Percentiles rank a stretch among this genome's conserved stretches.
phyloP scores from a whole-genome alignment of 2,113 vertebrate genomes.

The Datnioides undecimradiatus region DNA sequence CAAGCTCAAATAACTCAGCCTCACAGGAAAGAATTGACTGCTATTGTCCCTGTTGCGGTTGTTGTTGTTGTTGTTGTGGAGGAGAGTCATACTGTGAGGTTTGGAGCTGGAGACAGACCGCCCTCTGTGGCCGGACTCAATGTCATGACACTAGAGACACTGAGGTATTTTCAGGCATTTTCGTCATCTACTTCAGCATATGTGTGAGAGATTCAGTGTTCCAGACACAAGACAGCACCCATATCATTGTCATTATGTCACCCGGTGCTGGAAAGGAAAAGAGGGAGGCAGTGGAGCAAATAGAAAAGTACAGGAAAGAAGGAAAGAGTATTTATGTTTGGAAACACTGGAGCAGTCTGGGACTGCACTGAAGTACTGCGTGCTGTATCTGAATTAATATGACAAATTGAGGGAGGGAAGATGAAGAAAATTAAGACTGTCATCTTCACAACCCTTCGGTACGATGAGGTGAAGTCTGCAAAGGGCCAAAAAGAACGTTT shows the following conservation, averaged over 20 bases:
- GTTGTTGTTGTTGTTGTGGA: conserved; percentile 62
- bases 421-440: not conserved
- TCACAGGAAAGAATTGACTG: conserved; percentile 15
- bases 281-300: not conserved
- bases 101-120: conserved; percentile 44
- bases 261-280: conserved; percentile 10
- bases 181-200: conserved; percentile 38
- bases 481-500: not conserved
- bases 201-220: conserved; percentile 28
- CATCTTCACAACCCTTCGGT: not conserved
- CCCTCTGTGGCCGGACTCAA: conserved; percentile 35
- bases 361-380: not conserved
- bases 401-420: too few relatives aligned
- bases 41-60: conserved; percentile 25
- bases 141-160: conserved; percentile 24
- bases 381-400: not conserved
- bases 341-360: not conserved
- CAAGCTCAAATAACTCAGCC: not conserved
- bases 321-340: conserved; percentile 4
- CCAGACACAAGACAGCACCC: conserved; percentile 36
- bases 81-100: conserved; percentile 61
- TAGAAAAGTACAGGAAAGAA: not conserved
- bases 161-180: conserved; percentile 45
- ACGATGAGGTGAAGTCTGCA: not conserved
- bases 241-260: conserved; percentile 13